These are phyloP conservation scores for Pangasius djambal DNA, from an alignment of 2,797 vertebrate genomes.

Conservation along the genomic window DNA sequence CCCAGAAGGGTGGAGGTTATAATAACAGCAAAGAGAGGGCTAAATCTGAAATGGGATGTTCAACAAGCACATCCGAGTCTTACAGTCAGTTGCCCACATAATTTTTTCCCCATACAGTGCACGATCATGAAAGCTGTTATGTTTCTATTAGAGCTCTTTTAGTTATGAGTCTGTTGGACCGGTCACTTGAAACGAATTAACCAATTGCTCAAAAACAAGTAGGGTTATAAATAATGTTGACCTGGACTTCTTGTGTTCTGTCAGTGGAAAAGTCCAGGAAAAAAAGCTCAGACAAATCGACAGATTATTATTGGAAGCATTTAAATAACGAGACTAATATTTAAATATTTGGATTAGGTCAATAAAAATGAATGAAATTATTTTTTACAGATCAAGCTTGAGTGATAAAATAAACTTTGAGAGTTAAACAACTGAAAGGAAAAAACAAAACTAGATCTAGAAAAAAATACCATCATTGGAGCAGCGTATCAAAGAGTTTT, in stretches of 20 bases:
- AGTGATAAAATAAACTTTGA: not conserved
- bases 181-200: not conserved
- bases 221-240: not conserved
- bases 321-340: no score
- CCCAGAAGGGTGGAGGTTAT: not conserved
- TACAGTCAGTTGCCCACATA: not conserved
- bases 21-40: not conserved
- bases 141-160: not conserved
- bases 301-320: no score
- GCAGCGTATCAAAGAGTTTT: no score
- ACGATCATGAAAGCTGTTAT: not conserved
- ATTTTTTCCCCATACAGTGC: not conserved
- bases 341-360: not conserved
- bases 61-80: not conserved
- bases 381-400: not conserved
- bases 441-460: not conserved
- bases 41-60: not conserved
- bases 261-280: not conserved
- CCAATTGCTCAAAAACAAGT: not conserved
- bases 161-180: not conserved
- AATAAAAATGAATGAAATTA: not conserved
- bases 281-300: not conserved
- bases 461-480: not conserved
- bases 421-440: not conserved
- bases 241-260: not conserved